Base-by-base conservation (phyloP, 2,797 vertebrate genomes). In the Ctenopoma kingsleyae region DNA sequence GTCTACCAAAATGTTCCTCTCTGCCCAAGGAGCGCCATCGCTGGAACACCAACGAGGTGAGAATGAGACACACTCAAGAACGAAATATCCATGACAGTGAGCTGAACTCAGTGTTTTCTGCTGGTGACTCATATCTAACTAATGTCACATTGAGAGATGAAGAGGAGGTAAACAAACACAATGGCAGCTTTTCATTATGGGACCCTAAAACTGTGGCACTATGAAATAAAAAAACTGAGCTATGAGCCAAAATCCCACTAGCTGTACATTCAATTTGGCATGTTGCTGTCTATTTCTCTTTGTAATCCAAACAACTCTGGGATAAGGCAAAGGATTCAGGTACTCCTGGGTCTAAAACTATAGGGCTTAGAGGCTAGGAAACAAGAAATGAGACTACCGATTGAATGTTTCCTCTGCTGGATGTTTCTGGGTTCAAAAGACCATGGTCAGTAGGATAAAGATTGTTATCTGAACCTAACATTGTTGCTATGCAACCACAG, bases 11-110 rank as follows among this genome's bases (percentile, higher is more conserved):
- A 96, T 99, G 98, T 95, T 99, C 98, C 95, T 98, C 97, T 94
- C 96, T 99, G 94, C 98, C 98, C 87, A 99, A 98, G 93, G 98
- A 99, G 94, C 96, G 98, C 93, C 98, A 99, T 93, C 96, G 98
- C 86, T 99, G 98, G 98, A 99, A 99, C 97, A 99, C 98, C 93
- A 99, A 99, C 17, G 98, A 99, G 98, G 98, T 99, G 95, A 94
- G 91, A 81, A 71, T 60, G 64, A 76, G 71, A 82, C 61, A 64
- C 61, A 65, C 77, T 62, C 47, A 43, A 63, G 70, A 76, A 70
- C 62, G 73, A 83, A 82, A 87, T 81, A 89, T 87, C 76, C 7
- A 30, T 82, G 71, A 71, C 81, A 87, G 77, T 52, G 77, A 76
- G 75, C 79, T 61, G 52, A 87, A 75, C 79, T 74, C 64, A 10